These are phyloP conservation scores for Ophiodon elongatus DNA, from an alignment of 2,113 vertebrate species.

Conservation along the genomic window DNA sequence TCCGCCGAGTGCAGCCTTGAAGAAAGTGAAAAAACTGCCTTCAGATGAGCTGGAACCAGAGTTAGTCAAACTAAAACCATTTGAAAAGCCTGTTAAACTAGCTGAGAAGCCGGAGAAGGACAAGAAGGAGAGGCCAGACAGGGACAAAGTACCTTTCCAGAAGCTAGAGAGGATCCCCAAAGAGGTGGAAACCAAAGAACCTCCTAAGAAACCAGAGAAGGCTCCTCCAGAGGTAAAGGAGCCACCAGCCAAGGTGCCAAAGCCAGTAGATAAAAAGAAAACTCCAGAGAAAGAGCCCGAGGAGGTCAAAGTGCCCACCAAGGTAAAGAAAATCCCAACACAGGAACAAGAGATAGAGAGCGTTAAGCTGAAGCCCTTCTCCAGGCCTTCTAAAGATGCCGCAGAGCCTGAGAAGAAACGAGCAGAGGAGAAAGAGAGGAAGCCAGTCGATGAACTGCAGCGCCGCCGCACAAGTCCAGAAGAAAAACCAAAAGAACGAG, in stretches of 20 bases:
- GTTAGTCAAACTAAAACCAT: constrained; percentile 81
- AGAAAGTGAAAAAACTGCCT: constrained; percentile 81
- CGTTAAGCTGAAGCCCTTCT: constrained; percentile 80
- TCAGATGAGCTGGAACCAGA: constrained; percentile 77
- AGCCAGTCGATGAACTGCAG: constrained; percentile 51
- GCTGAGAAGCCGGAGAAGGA: constrained; percentile 73
- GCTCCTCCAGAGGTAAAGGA: constrained; percentile 56
- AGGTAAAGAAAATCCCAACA: constrained; percentile 77
- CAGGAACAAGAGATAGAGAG: constrained; percentile 72
- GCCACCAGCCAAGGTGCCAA: constrained; percentile 51
- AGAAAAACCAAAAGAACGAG: constrained; percentile 65
- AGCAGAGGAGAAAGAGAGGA: constrained; percentile 76
- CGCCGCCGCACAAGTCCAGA: constrained; percentile 53
- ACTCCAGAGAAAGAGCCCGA: constrained; percentile 71
- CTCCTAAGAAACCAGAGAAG: constrained; percentile 68
- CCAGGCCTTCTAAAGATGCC: constrained; percentile 83
- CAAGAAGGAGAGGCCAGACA: constrained; percentile 82
- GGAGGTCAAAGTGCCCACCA: constrained; percentile 65
- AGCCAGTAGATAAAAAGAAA: constrained; percentile 61
- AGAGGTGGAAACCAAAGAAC: constrained; percentile 71
- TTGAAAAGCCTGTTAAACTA: constrained; percentile 78
- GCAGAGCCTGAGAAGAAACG: constrained; percentile 75
- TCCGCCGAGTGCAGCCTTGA: constrained; percentile 55
- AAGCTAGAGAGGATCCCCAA: constrained; percentile 63
- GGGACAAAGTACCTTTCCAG: constrained; percentile 74